A percentile compares a stretch with the other conserved stretches of the same genome.
Conservation (phyloP, 1,140 invertebrate species). For the Nautilus pompilius region DNA sequence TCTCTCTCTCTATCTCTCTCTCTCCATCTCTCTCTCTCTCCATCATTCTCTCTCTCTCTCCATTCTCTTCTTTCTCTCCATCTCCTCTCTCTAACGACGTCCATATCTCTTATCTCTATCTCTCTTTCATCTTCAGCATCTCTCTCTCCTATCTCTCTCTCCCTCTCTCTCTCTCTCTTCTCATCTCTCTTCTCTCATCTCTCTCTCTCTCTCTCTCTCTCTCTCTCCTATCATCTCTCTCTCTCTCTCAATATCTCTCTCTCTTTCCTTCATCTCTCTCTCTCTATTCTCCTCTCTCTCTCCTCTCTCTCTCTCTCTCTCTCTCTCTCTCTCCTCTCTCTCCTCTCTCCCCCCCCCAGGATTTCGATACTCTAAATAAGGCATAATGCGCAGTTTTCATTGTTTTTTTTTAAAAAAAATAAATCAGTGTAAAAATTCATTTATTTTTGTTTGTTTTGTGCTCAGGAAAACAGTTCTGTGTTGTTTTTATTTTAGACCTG, state of each 20-base stretch:
- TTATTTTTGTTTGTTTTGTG: no score
- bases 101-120: neutral
- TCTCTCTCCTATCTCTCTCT: neutral
- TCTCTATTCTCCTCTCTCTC: no score
- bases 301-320: no score
- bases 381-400: no score
- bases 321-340: no score
- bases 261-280: no score
- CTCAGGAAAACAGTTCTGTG: no score
- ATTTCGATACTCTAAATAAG: no score
- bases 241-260: neutral
- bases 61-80: neutral
- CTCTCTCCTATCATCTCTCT: neutral
- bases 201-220: neutral
- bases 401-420: no score
- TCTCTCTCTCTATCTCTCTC: neutral
- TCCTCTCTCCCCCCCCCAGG: no score
- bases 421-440: no score
- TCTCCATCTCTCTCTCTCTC: neutral
- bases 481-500: constrained; percentile 28
- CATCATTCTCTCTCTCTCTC: neutral
- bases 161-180: neutral
- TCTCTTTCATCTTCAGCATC: neutral
- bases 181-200: neutral
- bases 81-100: neutral